These are phyloP conservation scores for Todiramphus saurophagus DNA, from an alignment of 2,113 vertebrate species.

Conservation along the genomic window DNA sequence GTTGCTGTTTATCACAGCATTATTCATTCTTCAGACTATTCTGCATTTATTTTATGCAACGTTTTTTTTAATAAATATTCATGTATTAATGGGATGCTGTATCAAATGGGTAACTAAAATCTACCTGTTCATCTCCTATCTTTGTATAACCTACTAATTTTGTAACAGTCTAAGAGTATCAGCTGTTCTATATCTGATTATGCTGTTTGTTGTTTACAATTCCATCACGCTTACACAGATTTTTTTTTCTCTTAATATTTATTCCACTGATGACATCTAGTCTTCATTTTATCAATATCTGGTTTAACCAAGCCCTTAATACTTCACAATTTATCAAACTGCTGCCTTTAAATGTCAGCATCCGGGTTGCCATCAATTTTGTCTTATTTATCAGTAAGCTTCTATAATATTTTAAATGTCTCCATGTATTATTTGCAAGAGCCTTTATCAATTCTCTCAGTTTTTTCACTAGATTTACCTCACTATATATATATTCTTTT, in stretches of 20 bases:
- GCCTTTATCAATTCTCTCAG: not conserved
- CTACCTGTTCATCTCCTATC: not conserved
- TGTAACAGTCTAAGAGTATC: not conserved
- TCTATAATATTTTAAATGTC: not conserved
- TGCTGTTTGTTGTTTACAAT: not conserved
- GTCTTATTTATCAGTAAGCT: not conserved
- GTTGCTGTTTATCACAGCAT: not conserved
- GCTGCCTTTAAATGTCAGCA: slow-evolving; percentile 20
- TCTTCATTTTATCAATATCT: not conserved
- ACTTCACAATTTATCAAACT: not conserved
- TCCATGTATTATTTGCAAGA: not conserved
- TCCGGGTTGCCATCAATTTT: not conserved
- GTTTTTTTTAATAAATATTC: not conserved
- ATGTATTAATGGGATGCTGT: not conserved
- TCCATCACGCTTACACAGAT: not conserved
- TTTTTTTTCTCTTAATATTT: not conserved
- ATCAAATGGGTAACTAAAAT: not conserved
- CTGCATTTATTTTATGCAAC: not conserved
- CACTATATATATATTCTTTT: not conserved
- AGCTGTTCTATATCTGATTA: not conserved
- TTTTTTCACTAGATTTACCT: not conserved
- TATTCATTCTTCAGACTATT: not conserved
- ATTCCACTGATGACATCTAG: not conserved
- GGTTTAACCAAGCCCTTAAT: not conserved
- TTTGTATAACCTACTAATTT: not conserved